phyloP scores from a whole-genome alignment of 2,113 vertebrate species.

The Calonectris borealis region DNA sequence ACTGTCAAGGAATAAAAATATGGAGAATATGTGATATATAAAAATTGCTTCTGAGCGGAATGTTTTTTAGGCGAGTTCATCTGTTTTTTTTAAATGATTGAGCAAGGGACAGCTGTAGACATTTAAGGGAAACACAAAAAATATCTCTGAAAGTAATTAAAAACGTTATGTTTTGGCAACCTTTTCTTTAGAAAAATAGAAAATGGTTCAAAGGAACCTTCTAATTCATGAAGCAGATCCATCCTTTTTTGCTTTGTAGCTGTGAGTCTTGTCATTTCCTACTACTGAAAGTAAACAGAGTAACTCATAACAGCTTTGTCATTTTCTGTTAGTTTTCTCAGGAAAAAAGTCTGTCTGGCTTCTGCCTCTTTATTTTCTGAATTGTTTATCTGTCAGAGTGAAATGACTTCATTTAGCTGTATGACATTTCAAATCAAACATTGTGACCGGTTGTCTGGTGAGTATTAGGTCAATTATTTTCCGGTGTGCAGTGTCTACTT shows the following conservation, averaged over 20 bases:
- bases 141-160: conserved; percentile 43
- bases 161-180: not conserved
- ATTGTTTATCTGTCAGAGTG: not conserved
- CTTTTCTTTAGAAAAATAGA: not conserved
- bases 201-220: not conserved
- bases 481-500: not conserved
- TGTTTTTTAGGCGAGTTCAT: conserved; percentile 6
- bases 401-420: conserved; percentile 1
- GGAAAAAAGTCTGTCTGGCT: not conserved
- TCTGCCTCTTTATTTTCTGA: not conserved
- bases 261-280: not conserved
- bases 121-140: conserved; percentile 16
- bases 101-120: conserved; percentile 13
- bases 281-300: conserved; percentile 21
- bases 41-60: conserved; percentile 14
- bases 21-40: not conserved
- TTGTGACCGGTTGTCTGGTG: not conserved
- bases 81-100: not conserved
- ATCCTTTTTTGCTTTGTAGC: not conserved
- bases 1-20: not conserved
- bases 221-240: not conserved
- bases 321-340: not conserved
- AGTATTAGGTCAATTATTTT: not conserved
- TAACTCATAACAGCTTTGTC: not conserved
- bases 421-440: not conserved